These are phyloP conservation scores for Atrina japonica DNA, from an alignment of 2,888 invertebrate genomes.

Conservation along the genomic window DNA sequence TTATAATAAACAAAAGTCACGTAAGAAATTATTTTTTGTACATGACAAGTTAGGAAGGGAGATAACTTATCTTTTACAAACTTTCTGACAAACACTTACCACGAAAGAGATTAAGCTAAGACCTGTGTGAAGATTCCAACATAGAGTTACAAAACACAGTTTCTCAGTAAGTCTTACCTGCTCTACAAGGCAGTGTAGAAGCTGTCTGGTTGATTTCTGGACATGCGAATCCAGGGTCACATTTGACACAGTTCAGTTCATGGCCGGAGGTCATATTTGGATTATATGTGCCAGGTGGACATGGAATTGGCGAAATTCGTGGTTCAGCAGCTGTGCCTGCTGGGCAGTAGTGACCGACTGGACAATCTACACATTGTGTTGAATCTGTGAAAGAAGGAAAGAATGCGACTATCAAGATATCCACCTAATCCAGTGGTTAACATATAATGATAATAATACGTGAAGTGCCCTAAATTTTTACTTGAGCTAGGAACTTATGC, in stretches of 20 bases:
- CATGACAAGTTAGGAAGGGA: no score
- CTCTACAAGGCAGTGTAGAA: conserved; percentile 68
- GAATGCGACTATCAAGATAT: no score
- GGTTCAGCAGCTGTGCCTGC: conserved; percentile 70
- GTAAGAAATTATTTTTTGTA: no score
- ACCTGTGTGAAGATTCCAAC: not conserved
- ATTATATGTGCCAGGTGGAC: conserved; percentile 76
- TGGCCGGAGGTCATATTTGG: conserved; percentile 67
- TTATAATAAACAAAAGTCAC: no score
- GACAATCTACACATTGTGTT: conserved; percentile 74
- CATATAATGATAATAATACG: no score
- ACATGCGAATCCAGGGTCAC: conserved; percentile 75
- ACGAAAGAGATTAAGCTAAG: not conserved
- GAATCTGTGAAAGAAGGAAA: conserved; percentile 53
- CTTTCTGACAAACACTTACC: not conserved
- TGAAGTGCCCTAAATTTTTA: no score
- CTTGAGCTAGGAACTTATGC: no score
- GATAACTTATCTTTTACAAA: no score
- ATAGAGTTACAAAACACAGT: not conserved
- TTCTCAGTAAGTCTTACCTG: no score
- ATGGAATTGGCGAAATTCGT: conserved; percentile 68
- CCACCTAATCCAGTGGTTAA: no score
- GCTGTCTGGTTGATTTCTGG: conserved; percentile 69
- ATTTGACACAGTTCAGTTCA: conserved; percentile 73
- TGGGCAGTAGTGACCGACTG: no score